Conservation (phyloP, 2,888 invertebrate species). For the Parnassius apollo region DNA sequence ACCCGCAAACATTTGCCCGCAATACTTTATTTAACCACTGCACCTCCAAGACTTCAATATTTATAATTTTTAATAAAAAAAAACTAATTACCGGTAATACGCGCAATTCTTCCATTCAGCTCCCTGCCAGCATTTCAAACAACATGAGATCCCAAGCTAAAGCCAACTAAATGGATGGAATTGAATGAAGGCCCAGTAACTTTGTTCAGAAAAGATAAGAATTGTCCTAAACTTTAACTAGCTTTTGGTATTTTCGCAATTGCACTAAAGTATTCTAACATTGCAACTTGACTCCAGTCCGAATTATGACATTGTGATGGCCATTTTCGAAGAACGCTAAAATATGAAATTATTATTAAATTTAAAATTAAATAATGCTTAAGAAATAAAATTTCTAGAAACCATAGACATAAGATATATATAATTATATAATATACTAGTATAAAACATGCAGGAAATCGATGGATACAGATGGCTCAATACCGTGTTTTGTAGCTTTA, state of each 20-base stretch:
- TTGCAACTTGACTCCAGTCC: conserved; percentile 62
- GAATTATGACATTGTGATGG: conserved; percentile 64
- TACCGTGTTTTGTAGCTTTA: too few species aligned
- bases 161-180: conserved; percentile 70
- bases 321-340: conserved; percentile 50
- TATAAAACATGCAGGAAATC: too few species aligned
- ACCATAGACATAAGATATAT: too few species aligned
- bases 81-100: conserved; percentile 56
- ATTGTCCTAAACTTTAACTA: conserved; percentile 62
- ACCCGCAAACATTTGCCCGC: too few species aligned
- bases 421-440: too few species aligned
- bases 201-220: conserved; percentile 53
- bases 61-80: neutral
- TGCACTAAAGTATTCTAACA: conserved; percentile 52
- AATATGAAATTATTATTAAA: conserved; percentile 13
- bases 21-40: too few species aligned
- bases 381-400: too few species aligned
- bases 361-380: too few species aligned
- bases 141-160: conserved; percentile 73
- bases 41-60: too few species aligned
- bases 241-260: conserved; percentile 55
- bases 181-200: conserved; percentile 48
- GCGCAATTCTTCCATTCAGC: conserved; percentile 53
- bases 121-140: conserved; percentile 65
- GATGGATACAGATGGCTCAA: too few species aligned